Percentiles rank a stretch among this genome's conserved stretches.
Conservation (phyloP, 2,797 vertebrate species). For the Anas flavirostris region DNA sequence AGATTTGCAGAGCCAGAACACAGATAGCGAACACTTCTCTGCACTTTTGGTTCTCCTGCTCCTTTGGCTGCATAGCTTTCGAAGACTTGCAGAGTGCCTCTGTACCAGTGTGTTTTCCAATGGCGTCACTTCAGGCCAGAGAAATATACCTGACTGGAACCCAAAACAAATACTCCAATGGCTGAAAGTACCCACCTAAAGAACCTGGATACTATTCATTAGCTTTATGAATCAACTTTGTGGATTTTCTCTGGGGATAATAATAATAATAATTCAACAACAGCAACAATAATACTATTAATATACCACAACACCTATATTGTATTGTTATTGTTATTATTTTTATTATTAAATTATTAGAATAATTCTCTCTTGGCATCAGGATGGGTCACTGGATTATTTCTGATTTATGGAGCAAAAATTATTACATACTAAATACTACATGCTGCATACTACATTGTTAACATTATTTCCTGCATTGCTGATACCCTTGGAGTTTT, state of each 20-base stretch:
- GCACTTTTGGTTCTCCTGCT: no score
- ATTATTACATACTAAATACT: no score
- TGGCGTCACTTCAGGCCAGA: background rate
- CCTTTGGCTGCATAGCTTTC: no score
- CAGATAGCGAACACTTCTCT: no score
- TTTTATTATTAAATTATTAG: no score
- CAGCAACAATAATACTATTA: no score
- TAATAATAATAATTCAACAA: background rate
- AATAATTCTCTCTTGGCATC: background rate
- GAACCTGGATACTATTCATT: background rate
- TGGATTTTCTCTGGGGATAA: background rate
- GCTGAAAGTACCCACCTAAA: background rate
- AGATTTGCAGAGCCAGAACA: constrained; percentile 32
- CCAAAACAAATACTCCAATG: background rate
- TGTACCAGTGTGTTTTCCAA: no score
- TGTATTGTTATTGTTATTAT: no score
- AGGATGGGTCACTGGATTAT: background rate
- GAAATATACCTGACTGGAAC: background rate
- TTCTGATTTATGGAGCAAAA: background rate
- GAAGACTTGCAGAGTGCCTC: no score
- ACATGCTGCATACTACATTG: background rate
- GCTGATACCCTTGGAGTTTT: background rate
- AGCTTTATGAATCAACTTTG: background rate
- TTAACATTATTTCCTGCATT: background rate
- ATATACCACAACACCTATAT: no score